Evolutionary conservation across 1,140 invertebrate genomes (phyloP).

Genomic region (Zophobas morio): DNA sequence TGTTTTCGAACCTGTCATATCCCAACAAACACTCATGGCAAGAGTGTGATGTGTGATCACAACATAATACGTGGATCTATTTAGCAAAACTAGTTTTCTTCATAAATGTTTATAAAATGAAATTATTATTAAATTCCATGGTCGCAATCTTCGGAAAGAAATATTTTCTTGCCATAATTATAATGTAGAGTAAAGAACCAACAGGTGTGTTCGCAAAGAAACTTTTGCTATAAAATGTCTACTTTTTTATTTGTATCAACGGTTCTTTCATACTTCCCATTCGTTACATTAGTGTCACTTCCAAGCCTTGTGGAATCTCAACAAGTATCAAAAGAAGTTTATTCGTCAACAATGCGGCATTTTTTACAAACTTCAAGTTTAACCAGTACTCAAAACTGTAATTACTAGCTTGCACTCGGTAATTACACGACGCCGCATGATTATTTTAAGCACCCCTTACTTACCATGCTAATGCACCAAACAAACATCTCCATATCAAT

Average conservation of each 20-base stretch:
- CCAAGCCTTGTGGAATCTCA: no score
- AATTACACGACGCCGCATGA: conserved; percentile 12
- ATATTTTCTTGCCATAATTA: conserved; percentile 15
- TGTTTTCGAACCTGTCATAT: conserved; percentile 19
- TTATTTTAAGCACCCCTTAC: conserved; percentile 7
- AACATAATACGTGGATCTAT: conserved; percentile 20
- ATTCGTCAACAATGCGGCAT: background rate
- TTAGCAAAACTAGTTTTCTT: conserved; percentile 35
- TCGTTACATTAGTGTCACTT: no score
- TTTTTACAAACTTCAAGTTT: conserved; percentile 36
- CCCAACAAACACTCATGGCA: no score
- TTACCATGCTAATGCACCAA: conserved; percentile 12
- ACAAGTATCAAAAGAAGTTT: no score
- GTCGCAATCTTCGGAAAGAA: conserved; percentile 10
- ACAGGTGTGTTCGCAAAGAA: conserved; percentile 5
- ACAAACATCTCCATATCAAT: conserved; percentile 22
- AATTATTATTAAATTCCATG: conserved; percentile 33
- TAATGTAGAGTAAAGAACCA: background rate
- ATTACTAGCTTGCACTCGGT: conserved; percentile 20
- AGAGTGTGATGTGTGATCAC: background rate
- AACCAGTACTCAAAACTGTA: conserved; percentile 31
- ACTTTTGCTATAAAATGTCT: background rate
- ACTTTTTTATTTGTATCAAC: background rate
- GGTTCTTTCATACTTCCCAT: background rate
- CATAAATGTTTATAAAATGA: conserved; percentile 32